Conservation (phyloP, 2,113 vertebrate species). For the Plecturocebus donacophilus region DNA sequence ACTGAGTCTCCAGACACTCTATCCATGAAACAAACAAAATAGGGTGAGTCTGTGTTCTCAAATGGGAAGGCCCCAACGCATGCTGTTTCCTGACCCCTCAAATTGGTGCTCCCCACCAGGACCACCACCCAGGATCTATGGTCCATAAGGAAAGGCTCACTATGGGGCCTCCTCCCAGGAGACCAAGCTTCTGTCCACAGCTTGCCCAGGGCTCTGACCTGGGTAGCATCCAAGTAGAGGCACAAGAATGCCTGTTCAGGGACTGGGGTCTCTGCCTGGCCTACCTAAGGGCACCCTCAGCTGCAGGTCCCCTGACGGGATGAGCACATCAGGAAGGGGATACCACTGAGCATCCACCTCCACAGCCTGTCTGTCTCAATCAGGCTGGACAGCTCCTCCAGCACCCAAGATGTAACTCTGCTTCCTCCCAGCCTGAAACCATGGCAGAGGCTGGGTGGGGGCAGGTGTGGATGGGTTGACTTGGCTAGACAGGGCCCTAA, state of each 20-base stretch:
- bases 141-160: background rate
- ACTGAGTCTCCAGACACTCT: background rate
- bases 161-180: background rate
- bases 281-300: background rate
- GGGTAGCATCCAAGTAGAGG: background rate
- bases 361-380: background rate
- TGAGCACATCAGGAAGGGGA: background rate
- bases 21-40: background rate
- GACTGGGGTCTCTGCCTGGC: background rate
- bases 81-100: background rate
- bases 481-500: background rate
- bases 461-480: rapidly evolving
- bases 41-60: background rate
- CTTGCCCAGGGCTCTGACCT: background rate
- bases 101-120: background rate
- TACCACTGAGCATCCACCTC: background rate
- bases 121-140: background rate
- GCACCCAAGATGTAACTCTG: background rate
- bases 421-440: background rate
- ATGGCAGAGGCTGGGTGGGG: background rate
- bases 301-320: background rate
- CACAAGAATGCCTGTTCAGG: background rate
- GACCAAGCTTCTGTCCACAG: background rate
- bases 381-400: background rate
- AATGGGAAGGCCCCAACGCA: background rate